Percentiles rank a stretch among this genome's conserved stretches.
phyloP scores from a whole-genome alignment of 2,797 vertebrate genomes.

The Rhabdophis nuchalis region DNA sequence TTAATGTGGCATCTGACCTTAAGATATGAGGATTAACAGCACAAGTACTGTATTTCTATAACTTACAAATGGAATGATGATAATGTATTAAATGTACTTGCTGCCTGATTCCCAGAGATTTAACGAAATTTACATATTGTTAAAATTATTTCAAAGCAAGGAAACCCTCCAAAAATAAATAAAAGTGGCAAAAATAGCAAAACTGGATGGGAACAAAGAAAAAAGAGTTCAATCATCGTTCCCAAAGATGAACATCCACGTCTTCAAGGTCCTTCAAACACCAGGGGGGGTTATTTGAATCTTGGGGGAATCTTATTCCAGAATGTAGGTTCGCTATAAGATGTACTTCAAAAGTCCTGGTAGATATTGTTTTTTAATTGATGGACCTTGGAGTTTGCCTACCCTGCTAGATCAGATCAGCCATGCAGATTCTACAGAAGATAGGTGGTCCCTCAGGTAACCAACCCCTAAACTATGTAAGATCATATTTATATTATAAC shows the following conservation, averaged over 20 bases:
- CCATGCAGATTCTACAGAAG: background rate
- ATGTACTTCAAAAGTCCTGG: background rate
- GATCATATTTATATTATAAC: background rate
- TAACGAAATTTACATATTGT: background rate
- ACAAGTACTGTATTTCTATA: background rate
- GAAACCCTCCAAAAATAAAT: background rate
- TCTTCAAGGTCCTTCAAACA: background rate
- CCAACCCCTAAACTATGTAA: background rate
- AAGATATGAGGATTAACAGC: background rate
- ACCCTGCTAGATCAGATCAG: background rate
- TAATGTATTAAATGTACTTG: background rate
- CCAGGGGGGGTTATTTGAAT: background rate
- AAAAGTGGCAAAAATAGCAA: background rate
- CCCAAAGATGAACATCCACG: background rate
- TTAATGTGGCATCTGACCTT: background rate
- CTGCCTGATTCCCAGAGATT: background rate
- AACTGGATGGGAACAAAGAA: background rate
- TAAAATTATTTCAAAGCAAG: background rate
- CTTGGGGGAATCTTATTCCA: background rate
- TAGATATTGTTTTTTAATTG: background rate
- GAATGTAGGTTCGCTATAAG: background rate
- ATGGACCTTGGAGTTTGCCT: background rate
- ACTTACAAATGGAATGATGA: background rate
- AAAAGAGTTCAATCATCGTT: background rate
- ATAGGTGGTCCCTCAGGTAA: no score